Percentiles rank a stretch among this genome's conserved stretches.
Evolutionary conservation across 2,797 vertebrate species (phyloP).

Genomic region (Sebastes miniatus): DNA sequence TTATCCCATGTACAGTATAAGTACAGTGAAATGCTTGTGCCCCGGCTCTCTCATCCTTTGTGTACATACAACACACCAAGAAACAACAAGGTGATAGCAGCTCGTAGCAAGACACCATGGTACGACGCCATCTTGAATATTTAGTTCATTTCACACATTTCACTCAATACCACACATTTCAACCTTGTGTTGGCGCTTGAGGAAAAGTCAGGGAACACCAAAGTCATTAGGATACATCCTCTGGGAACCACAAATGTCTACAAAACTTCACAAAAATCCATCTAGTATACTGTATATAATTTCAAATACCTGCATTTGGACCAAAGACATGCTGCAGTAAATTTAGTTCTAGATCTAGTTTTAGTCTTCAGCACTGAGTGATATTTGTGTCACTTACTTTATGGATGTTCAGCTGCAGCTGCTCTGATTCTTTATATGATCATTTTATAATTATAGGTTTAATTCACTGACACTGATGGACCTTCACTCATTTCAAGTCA

Average conservation of each 20-base stretch:
- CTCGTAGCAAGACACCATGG: rapidly evolving
- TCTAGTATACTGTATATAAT: neutral
- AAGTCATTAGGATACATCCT: neutral
- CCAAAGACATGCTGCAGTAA: neutral
- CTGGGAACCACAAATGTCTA: neutral
- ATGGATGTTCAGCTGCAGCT: neutral
- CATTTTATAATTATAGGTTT: neutral
- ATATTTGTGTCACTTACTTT: neutral
- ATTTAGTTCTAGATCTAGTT: neutral
- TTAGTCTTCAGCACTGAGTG: neutral
- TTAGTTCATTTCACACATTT: neutral
- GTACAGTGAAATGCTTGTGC: neutral
- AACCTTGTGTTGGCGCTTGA: neutral
- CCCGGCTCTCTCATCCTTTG: neutral
- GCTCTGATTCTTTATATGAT: neutral
- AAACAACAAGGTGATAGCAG: neutral
- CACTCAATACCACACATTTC: neutral
- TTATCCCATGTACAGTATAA: neutral
- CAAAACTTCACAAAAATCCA: neutral
- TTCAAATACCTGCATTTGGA: neutral
- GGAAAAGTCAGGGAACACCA: neutral
- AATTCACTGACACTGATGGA: neutral
- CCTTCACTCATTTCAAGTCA: neutral
- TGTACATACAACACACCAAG: neutral
- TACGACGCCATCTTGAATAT: neutral